A percentile compares a stretch with the other conserved stretches of the same genome.
These are phyloP conservation scores for Meda fulgida DNA, from an alignment of 2,797 vertebrate genomes.

Conservation along the genomic window DNA sequence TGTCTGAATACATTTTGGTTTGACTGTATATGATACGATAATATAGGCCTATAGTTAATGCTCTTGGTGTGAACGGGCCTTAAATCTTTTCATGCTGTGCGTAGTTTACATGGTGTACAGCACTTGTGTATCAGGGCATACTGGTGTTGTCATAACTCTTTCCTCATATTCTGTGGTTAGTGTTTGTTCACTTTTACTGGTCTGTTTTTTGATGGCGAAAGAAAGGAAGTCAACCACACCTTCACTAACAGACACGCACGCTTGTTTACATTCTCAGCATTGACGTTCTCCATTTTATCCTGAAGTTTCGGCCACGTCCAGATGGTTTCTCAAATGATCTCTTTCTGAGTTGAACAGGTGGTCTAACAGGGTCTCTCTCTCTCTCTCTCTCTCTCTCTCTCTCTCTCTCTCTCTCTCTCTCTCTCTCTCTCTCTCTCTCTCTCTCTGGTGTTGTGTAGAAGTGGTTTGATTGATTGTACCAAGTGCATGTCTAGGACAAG, in stretches of 20 bases:
- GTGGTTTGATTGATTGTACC: constrained; percentile 16
- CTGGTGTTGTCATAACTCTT: constrained; percentile 2
- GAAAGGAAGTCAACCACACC: constrained; percentile 44
- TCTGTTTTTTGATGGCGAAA: constrained; percentile 9
- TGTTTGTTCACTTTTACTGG: background rate
- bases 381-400: constrained; percentile 8
- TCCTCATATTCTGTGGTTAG: constrained; percentile 10
- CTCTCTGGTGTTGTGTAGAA: background rate
- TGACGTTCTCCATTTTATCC: constrained; percentile 5
- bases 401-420: constrained; percentile 4
- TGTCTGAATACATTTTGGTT: too few species aligned
- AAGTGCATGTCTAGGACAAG: constrained; percentile 27
- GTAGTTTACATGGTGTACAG: background rate
- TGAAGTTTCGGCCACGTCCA: constrained; percentile 51
- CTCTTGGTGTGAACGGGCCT: too few species aligned
- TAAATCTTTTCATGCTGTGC: background rate
- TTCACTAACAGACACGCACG: background rate
- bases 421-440: constrained; percentile 5
- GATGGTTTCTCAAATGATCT: constrained; percentile 50
- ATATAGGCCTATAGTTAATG: too few species aligned
- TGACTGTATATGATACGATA: too few species aligned
- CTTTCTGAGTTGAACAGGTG: background rate
- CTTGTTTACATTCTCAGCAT: constrained; percentile 21
- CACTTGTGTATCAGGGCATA: background rate
- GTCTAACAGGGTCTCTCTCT: background rate